phyloP scores from a whole-genome alignment of 2,888 invertebrate genomes.

The Callyntrura sp. region DNA sequence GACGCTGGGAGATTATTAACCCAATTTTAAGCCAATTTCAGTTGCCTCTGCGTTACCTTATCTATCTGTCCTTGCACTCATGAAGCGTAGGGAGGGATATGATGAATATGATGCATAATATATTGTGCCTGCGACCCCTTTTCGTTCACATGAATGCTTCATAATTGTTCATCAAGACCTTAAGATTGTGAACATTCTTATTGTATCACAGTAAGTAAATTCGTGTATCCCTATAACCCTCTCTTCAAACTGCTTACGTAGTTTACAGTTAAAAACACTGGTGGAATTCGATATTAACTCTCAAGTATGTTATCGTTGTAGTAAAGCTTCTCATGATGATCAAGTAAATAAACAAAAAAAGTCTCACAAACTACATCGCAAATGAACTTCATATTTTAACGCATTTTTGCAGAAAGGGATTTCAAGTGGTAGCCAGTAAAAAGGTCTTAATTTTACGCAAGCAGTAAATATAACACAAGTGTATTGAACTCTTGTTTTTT shows the following conservation, averaged over 20 bases:
- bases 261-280: not conserved
- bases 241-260: not conserved
- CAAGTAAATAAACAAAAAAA: not conserved
- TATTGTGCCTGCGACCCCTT: slow-evolving; percentile 53
- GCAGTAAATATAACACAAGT: not conserved
- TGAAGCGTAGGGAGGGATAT: too few relatives aligned
- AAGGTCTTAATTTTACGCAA: slow-evolving; percentile 18
- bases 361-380: not conserved
- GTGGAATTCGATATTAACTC: not conserved
- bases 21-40: slow-evolving; percentile 57
- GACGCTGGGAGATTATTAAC: slow-evolving; percentile 57
- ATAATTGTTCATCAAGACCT: slow-evolving; percentile 13
- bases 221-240: not conserved
- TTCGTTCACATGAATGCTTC: slow-evolving; percentile 55
- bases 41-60: slow-evolving; percentile 34
- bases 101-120: too few relatives aligned
- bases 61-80: slow-evolving; percentile 20
- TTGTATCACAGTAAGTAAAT: not conserved
- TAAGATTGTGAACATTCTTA: not conserved
- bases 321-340: not conserved
- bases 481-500: slow-evolving; percentile 40
- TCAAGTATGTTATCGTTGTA: not conserved
- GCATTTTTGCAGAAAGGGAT: not conserved
- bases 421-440: slow-evolving; percentile 25
- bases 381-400: not conserved